Evolutionary conservation across 2,888 invertebrate species (phyloP).

Genomic region (Campopleginae sp.): DNA sequence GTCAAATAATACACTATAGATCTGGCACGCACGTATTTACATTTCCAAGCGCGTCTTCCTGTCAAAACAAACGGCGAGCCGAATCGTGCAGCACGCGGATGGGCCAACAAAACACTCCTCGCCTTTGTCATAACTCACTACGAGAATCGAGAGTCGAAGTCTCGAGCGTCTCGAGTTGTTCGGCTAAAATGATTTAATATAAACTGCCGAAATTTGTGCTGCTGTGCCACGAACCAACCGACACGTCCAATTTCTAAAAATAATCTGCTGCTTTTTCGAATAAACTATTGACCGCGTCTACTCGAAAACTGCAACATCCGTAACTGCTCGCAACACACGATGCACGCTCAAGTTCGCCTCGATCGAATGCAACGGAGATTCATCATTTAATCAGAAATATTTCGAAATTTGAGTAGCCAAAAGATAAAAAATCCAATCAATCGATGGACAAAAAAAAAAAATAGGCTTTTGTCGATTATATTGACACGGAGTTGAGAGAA

Average conservation of each 20-base stretch:
- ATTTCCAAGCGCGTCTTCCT: conserved; percentile 20
- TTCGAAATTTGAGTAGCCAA: no score
- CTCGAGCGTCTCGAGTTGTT: conserved; percentile 14
- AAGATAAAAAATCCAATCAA: no score
- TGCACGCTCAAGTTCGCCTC: no score
- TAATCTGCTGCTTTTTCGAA: conserved; percentile 17
- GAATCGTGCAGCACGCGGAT: not conserved
- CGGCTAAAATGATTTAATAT: conserved; percentile 37
- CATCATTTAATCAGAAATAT: no score
- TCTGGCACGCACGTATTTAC: conserved; percentile 7
- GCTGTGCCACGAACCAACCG: not conserved
- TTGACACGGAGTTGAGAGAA: not conserved
- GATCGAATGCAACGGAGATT: no score
- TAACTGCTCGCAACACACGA: not conserved
- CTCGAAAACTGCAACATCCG: conserved; percentile 1
- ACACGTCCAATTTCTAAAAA: conserved; percentile 50
- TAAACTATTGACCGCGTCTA: not conserved
- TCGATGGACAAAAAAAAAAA: no score
- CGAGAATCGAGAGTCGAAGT: no score
- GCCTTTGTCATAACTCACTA: conserved; percentile 39
- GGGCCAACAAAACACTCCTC: conserved; percentile 50
- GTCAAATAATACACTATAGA: not conserved
- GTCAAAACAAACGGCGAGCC: conserved; percentile 43
- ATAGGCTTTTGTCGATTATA: not conserved
- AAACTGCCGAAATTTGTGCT: conserved; percentile 20